Evolutionary conservation across 2,888 invertebrate species (phyloP), one percentile per base, ranked within the genome.

Genomic region (Ophion obscuratus): DNA sequence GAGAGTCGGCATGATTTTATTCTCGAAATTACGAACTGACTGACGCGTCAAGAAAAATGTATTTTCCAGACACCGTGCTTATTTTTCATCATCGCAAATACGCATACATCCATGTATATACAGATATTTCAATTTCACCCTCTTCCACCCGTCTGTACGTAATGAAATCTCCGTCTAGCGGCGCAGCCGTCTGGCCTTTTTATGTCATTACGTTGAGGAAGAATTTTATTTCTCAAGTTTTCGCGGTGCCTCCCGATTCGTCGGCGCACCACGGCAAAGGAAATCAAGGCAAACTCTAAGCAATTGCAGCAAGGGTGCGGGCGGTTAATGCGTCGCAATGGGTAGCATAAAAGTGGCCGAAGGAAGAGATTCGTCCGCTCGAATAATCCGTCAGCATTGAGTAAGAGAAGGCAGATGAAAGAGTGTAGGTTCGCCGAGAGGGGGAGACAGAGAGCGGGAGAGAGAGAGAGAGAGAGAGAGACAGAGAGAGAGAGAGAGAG

Each of bases 141-240:
- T 73, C 74, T 68, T 81, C 40, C 14, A 44, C 70, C 62, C 62
- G 75, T 75, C 75, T 53, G 70, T 66, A 75, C 53, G 76, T 81
- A 81, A 81, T 76, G 75, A 70, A 81, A 81, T 81, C 75, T 81
- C 20, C 81, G 75, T 76, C 75, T 81, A 67, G 40, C 75, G 57
- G 40, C 81, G 57, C 44, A 81, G 73, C 66, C 53, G 81, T 81
- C 81, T 81, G 81, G 73, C 44, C 67, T 57, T 64, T 76, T 77
- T 71, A 82, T 31, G 57, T 57, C 76, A 64, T 82, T 82, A 77
- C 64, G 64, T 59, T 71, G 70, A 40, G 70, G 75, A 76, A 62
- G 76, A 77, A 7, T 57, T 53, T 67, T 67, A 40, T 67, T 67
- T 67, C 31, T 67, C 57, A 20, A 36, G 10, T 57, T 77, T 67